phyloP scores from a whole-genome alignment of 2,797 vertebrate genomes.

The Pangasius larnaudii region DNA sequence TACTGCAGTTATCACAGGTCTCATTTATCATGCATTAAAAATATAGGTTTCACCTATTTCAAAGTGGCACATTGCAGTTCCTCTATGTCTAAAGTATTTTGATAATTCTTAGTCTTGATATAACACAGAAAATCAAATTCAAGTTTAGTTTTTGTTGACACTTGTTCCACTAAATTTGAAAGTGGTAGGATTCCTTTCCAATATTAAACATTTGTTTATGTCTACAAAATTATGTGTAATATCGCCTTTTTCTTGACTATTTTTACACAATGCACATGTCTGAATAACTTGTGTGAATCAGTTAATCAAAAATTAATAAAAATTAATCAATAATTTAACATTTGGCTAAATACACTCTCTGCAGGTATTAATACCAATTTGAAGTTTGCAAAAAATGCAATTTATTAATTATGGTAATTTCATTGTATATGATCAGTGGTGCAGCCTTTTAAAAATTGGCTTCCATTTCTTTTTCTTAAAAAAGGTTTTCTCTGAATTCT shows the following conservation, averaged over 20 bases:
- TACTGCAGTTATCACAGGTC: neutral
- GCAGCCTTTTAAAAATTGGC: neutral
- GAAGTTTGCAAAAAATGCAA: neutral
- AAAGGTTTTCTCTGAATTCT: neutral
- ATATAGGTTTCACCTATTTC: neutral
- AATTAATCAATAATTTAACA: neutral
- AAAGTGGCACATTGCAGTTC: neutral
- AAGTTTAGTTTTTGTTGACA: neutral
- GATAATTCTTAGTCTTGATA: neutral
- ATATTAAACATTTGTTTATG: neutral
- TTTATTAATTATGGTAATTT: neutral
- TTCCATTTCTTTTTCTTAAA: constrained; percentile 3
- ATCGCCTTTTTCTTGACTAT: neutral
- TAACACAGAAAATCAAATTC: neutral
- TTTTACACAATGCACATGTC: neutral
- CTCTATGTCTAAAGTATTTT: neutral
- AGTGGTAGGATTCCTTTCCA: neutral
- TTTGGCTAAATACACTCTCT: neutral
- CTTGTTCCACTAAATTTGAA: neutral
- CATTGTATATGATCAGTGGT: neutral
- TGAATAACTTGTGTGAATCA: neutral
- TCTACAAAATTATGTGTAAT: neutral
- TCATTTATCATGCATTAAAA: neutral
- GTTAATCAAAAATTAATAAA: neutral
- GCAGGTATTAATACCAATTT: neutral